These are phyloP conservation scores for Drosophila tripunctata DNA, from an alignment of 2,888 invertebrate species.

Conservation along the genomic window DNA sequence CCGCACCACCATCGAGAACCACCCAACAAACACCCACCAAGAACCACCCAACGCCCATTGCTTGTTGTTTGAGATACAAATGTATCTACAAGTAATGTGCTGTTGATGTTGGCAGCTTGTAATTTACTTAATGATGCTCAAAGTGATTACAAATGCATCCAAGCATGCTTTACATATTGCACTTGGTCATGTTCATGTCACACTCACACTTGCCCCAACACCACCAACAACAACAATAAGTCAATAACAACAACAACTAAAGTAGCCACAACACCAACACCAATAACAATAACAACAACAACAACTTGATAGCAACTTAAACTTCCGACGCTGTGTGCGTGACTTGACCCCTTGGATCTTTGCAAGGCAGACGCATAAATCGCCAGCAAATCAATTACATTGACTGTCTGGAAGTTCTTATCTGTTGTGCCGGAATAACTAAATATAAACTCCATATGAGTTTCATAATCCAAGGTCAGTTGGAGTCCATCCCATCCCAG, in stretches of 20 bases:
- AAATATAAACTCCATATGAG: background rate
- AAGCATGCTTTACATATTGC: constrained; percentile 62
- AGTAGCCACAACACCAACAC: constrained; percentile 5
- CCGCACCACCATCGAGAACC: constrained; percentile 16
- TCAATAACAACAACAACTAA: constrained; percentile 12
- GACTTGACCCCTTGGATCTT: constrained; percentile 48
- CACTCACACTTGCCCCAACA: constrained; percentile 34
- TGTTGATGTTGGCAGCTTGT: constrained; percentile 63
- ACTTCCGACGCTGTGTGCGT: constrained; percentile 32
- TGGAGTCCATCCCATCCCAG: constrained; percentile 18
- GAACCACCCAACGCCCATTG: background rate
- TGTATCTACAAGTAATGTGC: constrained; percentile 51
- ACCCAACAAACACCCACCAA: background rate
- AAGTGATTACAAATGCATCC: constrained; percentile 68
- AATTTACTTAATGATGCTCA: constrained; percentile 63
- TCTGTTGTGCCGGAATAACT: constrained; percentile 24
- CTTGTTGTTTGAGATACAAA: constrained; percentile 48
- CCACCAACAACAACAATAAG: constrained; percentile 16
- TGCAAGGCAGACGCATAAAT: constrained; percentile 62
- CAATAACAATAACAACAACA: constrained; percentile 11
- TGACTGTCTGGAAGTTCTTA: constrained; percentile 62
- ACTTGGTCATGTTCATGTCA: constrained; percentile 56
- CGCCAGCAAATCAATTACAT: constrained; percentile 71
- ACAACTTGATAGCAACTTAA: constrained; percentile 21
- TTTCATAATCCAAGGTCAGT: constrained; percentile 59